These are phyloP conservation scores for Serripes groenlandicus DNA, from an alignment of 2,888 invertebrate species.

Conservation along the genomic window DNA sequence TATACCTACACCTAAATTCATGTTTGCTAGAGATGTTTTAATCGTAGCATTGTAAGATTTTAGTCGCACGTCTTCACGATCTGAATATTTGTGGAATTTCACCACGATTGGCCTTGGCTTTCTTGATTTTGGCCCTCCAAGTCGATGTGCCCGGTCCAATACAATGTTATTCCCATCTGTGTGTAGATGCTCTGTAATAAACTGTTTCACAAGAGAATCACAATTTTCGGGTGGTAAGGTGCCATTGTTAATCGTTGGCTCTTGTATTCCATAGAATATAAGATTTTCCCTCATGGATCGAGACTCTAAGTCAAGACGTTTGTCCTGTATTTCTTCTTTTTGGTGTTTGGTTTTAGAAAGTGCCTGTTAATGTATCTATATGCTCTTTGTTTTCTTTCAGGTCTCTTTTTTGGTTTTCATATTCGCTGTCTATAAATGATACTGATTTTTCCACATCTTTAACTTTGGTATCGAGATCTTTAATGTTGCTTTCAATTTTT, in stretches of 20 bases:
- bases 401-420: neutral
- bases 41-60: neutral
- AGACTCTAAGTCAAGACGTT: conserved; percentile 4
- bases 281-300: conserved; percentile 31
- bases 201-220: conserved; percentile 3
- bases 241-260: neutral
- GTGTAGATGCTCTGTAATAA: neutral
- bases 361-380: neutral
- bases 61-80: conserved; percentile 12
- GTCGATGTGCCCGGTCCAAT: conserved; percentile 15
- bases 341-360: neutral
- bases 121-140: conserved; percentile 7
- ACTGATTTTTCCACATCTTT: conserved; percentile 1
- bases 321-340: neutral
- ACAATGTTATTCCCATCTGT: neutral
- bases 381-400: neutral
- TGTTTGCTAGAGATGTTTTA: neutral
- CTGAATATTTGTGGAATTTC: conserved; percentile 24
- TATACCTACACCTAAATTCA: neutral
- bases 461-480: neutral
- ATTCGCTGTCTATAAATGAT: neutral
- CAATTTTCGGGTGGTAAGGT: neutral
- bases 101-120: conserved; percentile 26
- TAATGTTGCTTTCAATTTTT: no score
- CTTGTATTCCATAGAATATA: conserved; percentile 11